Percentiles rank a stretch among this genome's conserved stretches.
Conservation (phyloP, 2,797 vertebrate genomes). For the Knipowitschia caucasica region DNA sequence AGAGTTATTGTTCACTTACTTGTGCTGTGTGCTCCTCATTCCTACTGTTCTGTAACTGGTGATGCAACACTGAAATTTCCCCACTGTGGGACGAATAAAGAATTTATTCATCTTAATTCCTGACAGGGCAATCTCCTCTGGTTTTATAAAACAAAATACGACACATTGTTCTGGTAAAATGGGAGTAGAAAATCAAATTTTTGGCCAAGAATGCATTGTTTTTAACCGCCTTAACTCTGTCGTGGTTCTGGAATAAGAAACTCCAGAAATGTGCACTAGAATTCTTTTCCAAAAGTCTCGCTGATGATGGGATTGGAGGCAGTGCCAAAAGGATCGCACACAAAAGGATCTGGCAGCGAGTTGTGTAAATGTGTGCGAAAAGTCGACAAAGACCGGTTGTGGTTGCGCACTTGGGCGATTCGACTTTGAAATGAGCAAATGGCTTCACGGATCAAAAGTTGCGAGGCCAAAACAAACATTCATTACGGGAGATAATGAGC, state of each 20-base stretch:
- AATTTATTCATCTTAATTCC: background rate
- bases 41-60: too few species aligned
- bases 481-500: constrained; percentile 5
- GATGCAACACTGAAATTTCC: too few species aligned
- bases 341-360: constrained; percentile 27
- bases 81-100: too few species aligned
- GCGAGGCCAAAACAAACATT: background rate
- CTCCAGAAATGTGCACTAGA: constrained; percentile 27
- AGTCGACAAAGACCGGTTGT: constrained; percentile 8
- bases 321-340: constrained; percentile 46
- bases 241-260: background rate
- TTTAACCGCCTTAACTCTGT: constrained; percentile 6
- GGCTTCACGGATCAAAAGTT: constrained; percentile 5
- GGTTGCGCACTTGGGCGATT: constrained; percentile 2
- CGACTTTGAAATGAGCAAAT: constrained; percentile 4
- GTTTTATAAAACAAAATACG: constrained; percentile 7
- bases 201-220: constrained; percentile 3
- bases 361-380: constrained; percentile 15
- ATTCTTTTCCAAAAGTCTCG: constrained; percentile 52
- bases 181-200: constrained; percentile 31
- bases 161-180: constrained; percentile 29
- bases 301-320: constrained; percentile 41
- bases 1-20: too few species aligned
- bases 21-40: too few species aligned
- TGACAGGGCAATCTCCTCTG: constrained; percentile 11